Conservation (phyloP, 2,113 vertebrate species). For the Cranoglanis bouderius region DNA sequence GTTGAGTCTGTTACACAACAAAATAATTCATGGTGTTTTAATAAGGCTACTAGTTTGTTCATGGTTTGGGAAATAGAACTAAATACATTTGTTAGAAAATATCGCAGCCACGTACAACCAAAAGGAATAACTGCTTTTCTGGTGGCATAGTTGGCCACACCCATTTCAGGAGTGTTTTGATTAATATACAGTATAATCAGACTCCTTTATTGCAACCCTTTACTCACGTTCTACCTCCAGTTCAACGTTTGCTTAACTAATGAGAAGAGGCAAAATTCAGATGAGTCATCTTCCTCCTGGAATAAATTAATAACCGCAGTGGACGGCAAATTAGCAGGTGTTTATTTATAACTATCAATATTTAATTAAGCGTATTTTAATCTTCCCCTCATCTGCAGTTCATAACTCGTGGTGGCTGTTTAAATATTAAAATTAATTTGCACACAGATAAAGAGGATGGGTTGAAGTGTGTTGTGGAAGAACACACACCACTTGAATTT, state of each 20-base stretch:
- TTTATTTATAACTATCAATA: constrained; percentile 81
- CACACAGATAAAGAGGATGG: constrained; percentile 70
- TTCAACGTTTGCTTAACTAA: constrained; percentile 66
- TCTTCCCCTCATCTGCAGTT: constrained; percentile 67
- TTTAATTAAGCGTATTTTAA: constrained; percentile 78
- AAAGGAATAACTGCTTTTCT: not conserved
- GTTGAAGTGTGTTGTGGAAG: constrained; percentile 69
- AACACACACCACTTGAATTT: constrained; percentile 59
- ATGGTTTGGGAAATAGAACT: not conserved
- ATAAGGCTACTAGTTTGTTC: not conserved
- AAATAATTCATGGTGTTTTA: not conserved
- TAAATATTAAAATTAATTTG: constrained; percentile 80
- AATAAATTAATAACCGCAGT: constrained; percentile 50
- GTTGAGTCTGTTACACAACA: not conserved
- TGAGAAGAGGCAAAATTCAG: constrained; percentile 45
- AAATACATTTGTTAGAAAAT: not conserved
- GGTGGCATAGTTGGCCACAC: not conserved
- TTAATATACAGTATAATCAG: not conserved
- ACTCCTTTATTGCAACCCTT: not conserved
- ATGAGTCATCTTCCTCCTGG: not conserved
- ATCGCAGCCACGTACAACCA: not conserved
- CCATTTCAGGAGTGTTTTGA: not conserved
- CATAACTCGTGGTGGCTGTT: constrained; percentile 73
- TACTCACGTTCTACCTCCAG: constrained; percentile 42
- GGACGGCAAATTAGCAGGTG: constrained; percentile 68